Evolutionary conservation across 2,113 vertebrate species (phyloP), one percentile per base, ranked within the genome.

Genomic region (Hippocampus barbouri): DNA sequence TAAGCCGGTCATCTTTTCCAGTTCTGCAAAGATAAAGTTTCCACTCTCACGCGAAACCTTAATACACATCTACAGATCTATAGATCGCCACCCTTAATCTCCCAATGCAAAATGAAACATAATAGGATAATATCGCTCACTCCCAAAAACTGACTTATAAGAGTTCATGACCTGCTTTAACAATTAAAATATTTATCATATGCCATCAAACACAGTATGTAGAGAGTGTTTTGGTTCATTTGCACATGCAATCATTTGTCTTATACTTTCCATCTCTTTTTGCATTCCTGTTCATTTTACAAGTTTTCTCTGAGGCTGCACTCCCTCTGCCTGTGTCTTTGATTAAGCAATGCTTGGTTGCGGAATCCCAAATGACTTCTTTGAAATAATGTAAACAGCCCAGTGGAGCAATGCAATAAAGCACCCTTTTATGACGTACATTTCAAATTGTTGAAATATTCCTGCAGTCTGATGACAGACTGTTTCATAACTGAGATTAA

Each of bases 11-110:
- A 59, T 70, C 64, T 75, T 70, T 16, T 71, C 70, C 69, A 72
- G 77, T 84, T 87, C 74, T 83, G 69, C 71, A 54, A 81, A 76
- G 74, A 23, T 86, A 86, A 86, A 43, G 89, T 90, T 90, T 89
- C 83, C 45, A 60, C 85, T 89, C 81, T 88, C 88, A 86, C 77
- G 72, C 85, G 91, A 87, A 85, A 89, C 87, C 79, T 89, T 82
- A 70, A 78, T 59, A 73, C 70, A 67, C 69, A 78, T 61, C 72
- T 61, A 77, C 90, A 89, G 89, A 90, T 91, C 87, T 88, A 34
- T 5, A 34, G 4, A 34, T 34, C 30, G 30, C 63, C 62, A 64
- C 41, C 64, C 72, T 74, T 86, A 87, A 90, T 89, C 83, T 84
- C 83, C 75, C 79, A 11, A 81, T 82, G 86, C 80, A 88, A 87